Conservation (phyloP, 2,797 vertebrate genomes). For the Xyrichtys novacula region DNA sequence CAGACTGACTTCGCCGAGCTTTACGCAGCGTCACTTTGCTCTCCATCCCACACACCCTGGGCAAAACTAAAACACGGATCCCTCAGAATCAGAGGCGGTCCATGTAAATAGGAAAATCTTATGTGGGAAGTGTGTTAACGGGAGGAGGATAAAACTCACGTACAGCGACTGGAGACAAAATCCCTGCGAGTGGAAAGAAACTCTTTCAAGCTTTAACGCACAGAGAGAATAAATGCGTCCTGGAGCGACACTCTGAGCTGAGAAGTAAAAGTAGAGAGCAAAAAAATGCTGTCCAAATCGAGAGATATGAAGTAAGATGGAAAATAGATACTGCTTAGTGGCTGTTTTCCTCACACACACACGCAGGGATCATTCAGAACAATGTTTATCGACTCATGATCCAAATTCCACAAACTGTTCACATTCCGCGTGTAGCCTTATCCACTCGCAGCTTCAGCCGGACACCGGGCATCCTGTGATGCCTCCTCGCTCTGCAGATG, state of each 20-base stretch:
- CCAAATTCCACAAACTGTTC: neutral
- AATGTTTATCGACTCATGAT: too few relatives aligned
- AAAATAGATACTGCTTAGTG: too few relatives aligned
- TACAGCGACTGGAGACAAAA: neutral
- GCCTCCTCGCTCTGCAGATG: conserved; percentile 36
- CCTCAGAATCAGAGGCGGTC: neutral
- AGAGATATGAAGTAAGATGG: too few relatives aligned
- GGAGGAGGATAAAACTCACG: conserved; percentile 3
- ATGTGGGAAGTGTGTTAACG: neutral
- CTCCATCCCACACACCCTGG: conserved; percentile 34
- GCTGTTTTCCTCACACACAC: too few relatives aligned
- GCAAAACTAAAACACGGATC: neutral
- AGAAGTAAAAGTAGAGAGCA: conserved; percentile 1
- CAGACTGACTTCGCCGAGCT: neutral
- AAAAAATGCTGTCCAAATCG: neutral
- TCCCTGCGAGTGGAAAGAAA: conserved; percentile 2
- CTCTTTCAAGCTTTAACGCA: conserved; percentile 28
- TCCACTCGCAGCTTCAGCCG: neutral
- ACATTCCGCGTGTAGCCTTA: too few relatives aligned
- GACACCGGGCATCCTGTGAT: conserved; percentile 5
- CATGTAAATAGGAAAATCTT: neutral
- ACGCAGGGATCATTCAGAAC: too few relatives aligned
- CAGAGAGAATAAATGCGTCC: conserved; percentile 6
- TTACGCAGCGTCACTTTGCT: conserved; percentile 8
- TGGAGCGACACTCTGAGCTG: neutral